Base-by-base conservation (phyloP, 1,140 invertebrate species). In the Onthophagus taurus region DNA sequence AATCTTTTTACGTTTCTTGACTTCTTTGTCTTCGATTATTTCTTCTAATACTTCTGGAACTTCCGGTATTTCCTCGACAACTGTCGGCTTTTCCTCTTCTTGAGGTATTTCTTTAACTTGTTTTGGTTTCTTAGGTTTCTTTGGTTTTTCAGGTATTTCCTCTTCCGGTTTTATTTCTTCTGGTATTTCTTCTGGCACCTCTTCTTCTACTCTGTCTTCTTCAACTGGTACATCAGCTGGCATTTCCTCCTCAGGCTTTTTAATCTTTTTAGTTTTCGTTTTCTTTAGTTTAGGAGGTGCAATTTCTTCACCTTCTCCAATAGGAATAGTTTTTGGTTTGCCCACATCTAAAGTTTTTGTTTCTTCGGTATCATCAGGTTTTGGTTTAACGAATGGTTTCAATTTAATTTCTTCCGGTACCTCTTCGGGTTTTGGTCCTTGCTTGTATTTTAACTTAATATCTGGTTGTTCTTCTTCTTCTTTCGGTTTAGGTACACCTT, bases 361-460 rank as follows among this genome's bases (percentile, higher is more conserved):
- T 4, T 13, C 19, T 4, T 29, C 47, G 17, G 45, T 54, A 41
- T 68, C 64, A 23, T 68, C 50, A 8, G 65, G 58, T 48, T 65
- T 59, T 6, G 63, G 59, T 59, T 71, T 69, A n/a, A 65, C 65
- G 56, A 75, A 72, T 2, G 67, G 67, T 53, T 78, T 77, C 0
- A 78, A 49, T 34, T 50, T 72, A 18, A 77, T 66, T 48, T 66
- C 49, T 48, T 72, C 69, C 0, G 65, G 64, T 34, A 65, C 55
- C 37, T 78, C 72, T 53, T 74, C 71, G 1, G 71, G 68, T 50
- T 66, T 66, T 18, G 72, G 61, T 48, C 59, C 62, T 42, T 61
- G 48, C 12, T 75, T 72, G 48, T 70, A 77, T 50, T 69, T 71
- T 45, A 78, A 77, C 52, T 72, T 75, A 4, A 79, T 55, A 31